Conservation (phyloP, 2,113 vertebrate genomes). For the Mesitornis unicolor region DNA sequence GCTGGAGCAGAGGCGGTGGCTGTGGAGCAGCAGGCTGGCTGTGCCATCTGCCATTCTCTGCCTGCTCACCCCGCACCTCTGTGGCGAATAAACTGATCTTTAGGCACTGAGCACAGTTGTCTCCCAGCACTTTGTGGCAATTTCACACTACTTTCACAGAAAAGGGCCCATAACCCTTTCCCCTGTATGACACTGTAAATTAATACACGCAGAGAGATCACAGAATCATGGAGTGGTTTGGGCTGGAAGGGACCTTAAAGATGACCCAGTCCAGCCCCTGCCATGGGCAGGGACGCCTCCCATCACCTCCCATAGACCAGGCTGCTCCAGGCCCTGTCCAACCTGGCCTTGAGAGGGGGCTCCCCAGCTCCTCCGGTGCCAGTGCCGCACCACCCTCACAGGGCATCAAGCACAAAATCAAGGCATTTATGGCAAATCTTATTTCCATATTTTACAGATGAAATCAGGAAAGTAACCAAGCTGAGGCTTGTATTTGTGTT, state of each 20-base stretch:
- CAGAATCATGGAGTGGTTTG: too few species aligned
- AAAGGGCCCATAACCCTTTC: background rate
- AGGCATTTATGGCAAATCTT: background rate
- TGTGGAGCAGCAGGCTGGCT: background rate
- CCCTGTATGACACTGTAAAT: constrained; percentile 6
- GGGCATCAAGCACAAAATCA: background rate
- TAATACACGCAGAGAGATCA: background rate
- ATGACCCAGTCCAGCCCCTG: too few species aligned
- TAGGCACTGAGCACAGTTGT: background rate
- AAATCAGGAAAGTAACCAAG: background rate
- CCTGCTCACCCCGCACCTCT: background rate
- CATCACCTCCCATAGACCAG: too few species aligned
- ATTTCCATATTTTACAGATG: background rate
- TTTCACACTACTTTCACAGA: constrained; percentile 35
- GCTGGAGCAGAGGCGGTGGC: background rate
- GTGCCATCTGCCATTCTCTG: background rate
- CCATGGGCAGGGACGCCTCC: too few species aligned
- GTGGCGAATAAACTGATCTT: background rate
- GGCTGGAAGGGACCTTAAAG: too few species aligned
- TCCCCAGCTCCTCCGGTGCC: too few species aligned
- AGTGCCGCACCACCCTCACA: too few species aligned
- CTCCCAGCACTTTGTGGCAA: constrained; percentile 38
- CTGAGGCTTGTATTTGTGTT: background rate
- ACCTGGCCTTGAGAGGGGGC: too few species aligned
- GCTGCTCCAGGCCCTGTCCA: too few species aligned